Conservation (phyloP, 2,888 invertebrate species). For the Cephalotes varians region DNA sequence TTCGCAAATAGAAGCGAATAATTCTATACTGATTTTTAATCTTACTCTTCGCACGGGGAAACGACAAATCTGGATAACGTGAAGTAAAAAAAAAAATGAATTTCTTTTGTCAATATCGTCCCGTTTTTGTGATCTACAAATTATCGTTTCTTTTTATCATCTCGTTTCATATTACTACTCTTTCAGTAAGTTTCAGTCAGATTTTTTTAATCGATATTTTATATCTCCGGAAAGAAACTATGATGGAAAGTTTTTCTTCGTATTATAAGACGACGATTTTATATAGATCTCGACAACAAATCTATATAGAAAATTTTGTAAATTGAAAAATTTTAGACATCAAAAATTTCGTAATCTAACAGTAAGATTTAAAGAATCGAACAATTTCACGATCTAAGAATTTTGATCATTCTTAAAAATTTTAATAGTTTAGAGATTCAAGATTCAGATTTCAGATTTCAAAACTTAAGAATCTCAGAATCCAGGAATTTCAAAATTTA, state of each 20-base stretch:
- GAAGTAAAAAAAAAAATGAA: conserved; percentile 23
- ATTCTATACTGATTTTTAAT: conserved; percentile 49
- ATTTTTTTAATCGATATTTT: conserved; percentile 8
- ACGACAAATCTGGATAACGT: neutral
- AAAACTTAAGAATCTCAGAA: neutral
- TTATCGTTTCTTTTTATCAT: neutral
- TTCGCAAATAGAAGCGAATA: conserved; percentile 53
- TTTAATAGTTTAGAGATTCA: neutral
- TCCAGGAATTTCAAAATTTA: neutral
- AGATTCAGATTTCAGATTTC: neutral
- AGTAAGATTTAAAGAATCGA: conserved; percentile 3
- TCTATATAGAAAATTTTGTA: conserved; percentile 13
- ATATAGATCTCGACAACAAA: neutral
- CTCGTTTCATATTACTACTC: neutral
- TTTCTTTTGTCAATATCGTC: neutral
- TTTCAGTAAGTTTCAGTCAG: neutral
- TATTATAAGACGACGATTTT: neutral
- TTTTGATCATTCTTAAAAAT: neutral
- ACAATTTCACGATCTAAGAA: neutral
- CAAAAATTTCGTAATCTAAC: neutral
- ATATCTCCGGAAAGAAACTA: neutral
- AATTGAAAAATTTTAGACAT: neutral
- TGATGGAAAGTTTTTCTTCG: conserved; percentile 1
- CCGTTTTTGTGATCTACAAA: neutral
- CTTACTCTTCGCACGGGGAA: neutral